A percentile compares a stretch with the other conserved stretches of the same genome.
Evolutionary conservation across 2,797 vertebrate species (phyloP).

Genomic region (Limnodromus scolopaceus): DNA sequence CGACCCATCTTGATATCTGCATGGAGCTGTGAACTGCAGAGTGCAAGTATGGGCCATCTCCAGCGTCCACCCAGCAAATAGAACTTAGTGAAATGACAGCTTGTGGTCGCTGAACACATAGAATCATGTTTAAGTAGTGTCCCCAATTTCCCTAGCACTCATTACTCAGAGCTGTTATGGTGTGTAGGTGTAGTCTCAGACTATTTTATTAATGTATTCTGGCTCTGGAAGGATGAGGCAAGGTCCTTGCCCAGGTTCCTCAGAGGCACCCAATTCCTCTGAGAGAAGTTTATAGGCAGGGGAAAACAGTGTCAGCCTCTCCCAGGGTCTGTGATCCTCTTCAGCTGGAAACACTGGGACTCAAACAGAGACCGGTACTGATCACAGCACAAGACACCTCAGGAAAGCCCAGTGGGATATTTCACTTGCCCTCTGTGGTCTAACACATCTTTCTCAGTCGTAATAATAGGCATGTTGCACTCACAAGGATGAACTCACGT

Average conservation of each 20-base stretch:
- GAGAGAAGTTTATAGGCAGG: not conserved
- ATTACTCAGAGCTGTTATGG: not conserved
- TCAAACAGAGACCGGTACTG: not conserved
- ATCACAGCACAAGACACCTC: not conserved
- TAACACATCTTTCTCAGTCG: not conserved
- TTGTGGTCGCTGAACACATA: fast-evolving
- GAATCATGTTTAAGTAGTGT: not conserved
- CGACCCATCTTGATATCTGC: not conserved
- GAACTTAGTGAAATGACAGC: not conserved
- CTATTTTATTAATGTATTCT: not conserved
- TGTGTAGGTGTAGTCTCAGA: not conserved
- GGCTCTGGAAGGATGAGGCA: not conserved
- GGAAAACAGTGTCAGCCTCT: not conserved
- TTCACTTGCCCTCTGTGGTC: not conserved
- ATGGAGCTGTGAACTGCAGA: not conserved
- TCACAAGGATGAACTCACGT: not conserved
- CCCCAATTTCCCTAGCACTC: not conserved
- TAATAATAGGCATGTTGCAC: not conserved
- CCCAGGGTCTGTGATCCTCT: not conserved
- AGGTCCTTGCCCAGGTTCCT: not conserved
- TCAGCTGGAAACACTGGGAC: not conserved
- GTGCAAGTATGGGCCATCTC: not conserved
- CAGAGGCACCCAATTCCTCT: not conserved
- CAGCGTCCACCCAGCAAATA: not conserved
- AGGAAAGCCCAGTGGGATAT: not conserved